Evolutionary conservation across 2,797 vertebrate genomes (phyloP).

Genomic region (Margarornis squamiger): DNA sequence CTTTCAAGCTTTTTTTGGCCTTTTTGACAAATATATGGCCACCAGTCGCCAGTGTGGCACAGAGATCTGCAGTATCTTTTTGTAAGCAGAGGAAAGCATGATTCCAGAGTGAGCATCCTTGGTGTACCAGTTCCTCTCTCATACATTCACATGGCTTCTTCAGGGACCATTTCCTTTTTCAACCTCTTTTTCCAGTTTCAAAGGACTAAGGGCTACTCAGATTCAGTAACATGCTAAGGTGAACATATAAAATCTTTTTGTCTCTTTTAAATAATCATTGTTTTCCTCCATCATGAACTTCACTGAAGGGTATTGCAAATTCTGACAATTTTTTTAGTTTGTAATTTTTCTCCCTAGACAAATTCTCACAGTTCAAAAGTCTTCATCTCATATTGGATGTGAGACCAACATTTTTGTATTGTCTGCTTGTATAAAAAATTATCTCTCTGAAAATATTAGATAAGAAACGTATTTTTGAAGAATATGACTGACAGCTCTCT

Average conservation of each 20-base stretch:
- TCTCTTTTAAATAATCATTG: not conserved
- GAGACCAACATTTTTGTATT: not conserved
- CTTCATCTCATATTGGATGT: not conserved
- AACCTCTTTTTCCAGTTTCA: not conserved
- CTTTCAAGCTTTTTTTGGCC: not conserved
- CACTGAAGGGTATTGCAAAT: not conserved
- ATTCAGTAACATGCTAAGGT: not conserved
- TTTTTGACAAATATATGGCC: not conserved
- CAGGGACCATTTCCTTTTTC: not conserved
- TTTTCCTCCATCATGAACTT: not conserved
- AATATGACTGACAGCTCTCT: not conserved
- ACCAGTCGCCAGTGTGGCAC: not conserved
- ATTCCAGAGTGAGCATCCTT: not conserved
- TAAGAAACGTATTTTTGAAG: not conserved
- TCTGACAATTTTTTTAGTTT: not conserved
- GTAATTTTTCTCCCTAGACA: not conserved
- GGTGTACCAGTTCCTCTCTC: not conserved
- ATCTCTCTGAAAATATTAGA: not conserved
- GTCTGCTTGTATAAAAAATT: not conserved
- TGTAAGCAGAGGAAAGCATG: not conserved
- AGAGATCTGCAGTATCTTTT: not conserved
- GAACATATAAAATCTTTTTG: not conserved
- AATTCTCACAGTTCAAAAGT: not conserved
- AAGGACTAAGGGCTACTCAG: not conserved
- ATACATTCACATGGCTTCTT: not conserved